Conservation (phyloP, 2,797 vertebrate species). For the Malacoraja senta region DNA sequence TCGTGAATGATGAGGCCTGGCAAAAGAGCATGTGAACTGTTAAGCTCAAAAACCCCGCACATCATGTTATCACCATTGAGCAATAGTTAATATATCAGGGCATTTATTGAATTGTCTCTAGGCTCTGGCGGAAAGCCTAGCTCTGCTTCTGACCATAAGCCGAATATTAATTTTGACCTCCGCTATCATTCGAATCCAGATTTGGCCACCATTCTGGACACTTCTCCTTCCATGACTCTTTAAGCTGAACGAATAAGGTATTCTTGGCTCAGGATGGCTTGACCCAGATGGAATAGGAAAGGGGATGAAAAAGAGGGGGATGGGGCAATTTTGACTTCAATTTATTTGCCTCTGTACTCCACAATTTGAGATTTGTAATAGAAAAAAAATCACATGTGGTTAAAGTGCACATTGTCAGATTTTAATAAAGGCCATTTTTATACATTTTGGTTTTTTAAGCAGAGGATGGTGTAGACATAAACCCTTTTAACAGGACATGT, state of each 20-base stretch:
- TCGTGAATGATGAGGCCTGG: constrained; percentile 86
- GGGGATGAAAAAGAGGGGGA: no score
- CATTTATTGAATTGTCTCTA: neutral
- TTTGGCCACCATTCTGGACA: neutral
- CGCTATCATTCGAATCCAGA: neutral
- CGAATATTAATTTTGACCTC: neutral
- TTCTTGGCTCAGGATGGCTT: no score
- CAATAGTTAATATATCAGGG: constrained; percentile 1
- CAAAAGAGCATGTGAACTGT: constrained; percentile 8
- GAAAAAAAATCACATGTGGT: no score
- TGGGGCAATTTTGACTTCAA: no score
- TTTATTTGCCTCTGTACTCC: no score
- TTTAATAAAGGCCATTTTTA: no score
- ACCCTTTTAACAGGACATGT: no score
- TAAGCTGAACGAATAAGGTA: neutral
- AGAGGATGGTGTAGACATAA: no score
- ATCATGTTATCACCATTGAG: constrained; percentile 12
- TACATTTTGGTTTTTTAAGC: no score
- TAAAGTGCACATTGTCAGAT: no score
- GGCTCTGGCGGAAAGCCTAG: neutral
- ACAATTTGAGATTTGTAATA: no score
- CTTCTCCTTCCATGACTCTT: neutral
- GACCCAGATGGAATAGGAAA: no score
- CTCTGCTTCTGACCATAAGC: neutral
- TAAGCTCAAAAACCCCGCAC: neutral